Base-by-base conservation (phyloP, 2,888 invertebrate species). In the Aromia moschata region DNA sequence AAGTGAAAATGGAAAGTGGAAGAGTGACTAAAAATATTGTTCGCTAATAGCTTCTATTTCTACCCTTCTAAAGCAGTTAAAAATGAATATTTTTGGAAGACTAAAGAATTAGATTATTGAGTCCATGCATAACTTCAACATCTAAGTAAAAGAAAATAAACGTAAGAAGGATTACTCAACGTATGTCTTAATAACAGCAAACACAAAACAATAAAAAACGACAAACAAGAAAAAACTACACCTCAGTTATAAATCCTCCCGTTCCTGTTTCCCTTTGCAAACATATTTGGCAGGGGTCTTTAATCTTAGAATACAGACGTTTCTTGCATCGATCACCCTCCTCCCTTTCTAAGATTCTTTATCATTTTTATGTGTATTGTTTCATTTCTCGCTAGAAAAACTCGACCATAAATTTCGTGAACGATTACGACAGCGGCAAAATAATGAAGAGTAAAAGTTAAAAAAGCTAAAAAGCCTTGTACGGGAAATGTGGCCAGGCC, bases 401-500 rank as follows among this genome's bases (percentile, higher is more conserved):
- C 31, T 18, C 33, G 10, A 15, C 33, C 37, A 38, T 44, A 55
- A 46, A 55, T 46, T 46, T 45, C 11, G 17, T 17, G 14, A 59
- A 64, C 54, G 49, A 55, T 65, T 62, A 65, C 59, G 62, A 60
- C 62, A 56, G 46, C 33, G 51, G 56, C 56, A 56, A 63, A 65
- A 65, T 67, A 63, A 62, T 61, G 67, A 63, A 56, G 37, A 40
- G 58, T 52, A 56, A 58, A 62, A 59, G 60, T 55, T 56, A 33
- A 62, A 65, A 62, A 66, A 49, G 62, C 58, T n/a, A n/a, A n/a
- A n/a, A n/a, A n/a, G 55, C 41, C 57, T n/a, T 38, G 31, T 15
- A 45, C 49, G 53, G 65, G 63, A 65, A 64, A 60, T 58, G 62
- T 58, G 47, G 58, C 59, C 55, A 58, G 62, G 59, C 65, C 67